These are phyloP conservation scores for Agriotes lineatus DNA, from an alignment of 2,888 invertebrate species.

Conservation along the genomic window DNA sequence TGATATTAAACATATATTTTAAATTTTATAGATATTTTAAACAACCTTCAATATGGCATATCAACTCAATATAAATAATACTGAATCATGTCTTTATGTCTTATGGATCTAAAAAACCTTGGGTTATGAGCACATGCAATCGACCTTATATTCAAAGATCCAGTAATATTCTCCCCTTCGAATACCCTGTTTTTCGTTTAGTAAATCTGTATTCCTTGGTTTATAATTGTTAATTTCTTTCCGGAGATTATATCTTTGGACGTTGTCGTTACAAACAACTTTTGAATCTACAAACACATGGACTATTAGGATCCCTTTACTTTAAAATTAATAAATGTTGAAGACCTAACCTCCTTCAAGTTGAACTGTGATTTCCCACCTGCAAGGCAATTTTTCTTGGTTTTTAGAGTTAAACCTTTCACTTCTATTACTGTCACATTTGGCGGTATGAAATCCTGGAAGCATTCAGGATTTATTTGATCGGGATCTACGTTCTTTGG, in stretches of 20 bases:
- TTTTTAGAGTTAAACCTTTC: too few relatives aligned
- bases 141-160: constrained; percentile 9
- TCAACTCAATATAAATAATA: neutral
- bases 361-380: neutral
- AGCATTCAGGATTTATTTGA: too few relatives aligned
- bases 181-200: neutral
- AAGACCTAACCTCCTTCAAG: constrained; percentile 8
- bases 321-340: constrained; percentile 11
- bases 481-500: too few relatives aligned
- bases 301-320: neutral
- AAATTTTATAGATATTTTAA: neutral
- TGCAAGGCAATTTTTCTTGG: too few relatives aligned
- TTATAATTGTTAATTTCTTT: neutral
- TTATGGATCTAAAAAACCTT: neutral
- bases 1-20: neutral
- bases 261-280: neutral
- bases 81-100: neutral
- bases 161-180: neutral
- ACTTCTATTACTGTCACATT: too few relatives aligned
- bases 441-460: too few relatives aligned
- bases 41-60: neutral
- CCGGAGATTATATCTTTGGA: neutral
- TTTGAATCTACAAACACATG: constrained; percentile 8
- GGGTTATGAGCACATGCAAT: neutral
- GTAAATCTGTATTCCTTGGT: constrained; percentile 9